Percentiles rank a stretch among this genome's conserved stretches.
These are phyloP conservation scores for Apocrypta bakeri DNA, from an alignment of 1,140 invertebrate species.

Conservation along the genomic window DNA sequence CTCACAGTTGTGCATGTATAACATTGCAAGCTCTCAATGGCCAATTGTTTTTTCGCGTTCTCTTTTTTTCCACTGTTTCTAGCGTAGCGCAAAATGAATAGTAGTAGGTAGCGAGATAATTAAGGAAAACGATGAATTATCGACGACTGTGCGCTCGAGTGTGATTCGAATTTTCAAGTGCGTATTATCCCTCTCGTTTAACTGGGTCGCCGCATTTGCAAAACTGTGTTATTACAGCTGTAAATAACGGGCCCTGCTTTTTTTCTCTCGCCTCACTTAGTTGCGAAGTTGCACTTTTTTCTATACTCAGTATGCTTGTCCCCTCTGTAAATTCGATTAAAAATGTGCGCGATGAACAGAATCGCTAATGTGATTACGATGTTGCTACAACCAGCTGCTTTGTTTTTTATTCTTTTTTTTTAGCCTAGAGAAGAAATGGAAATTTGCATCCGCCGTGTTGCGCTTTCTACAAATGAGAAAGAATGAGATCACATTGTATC, in stretches of 20 bases:
- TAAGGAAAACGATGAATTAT: not conserved
- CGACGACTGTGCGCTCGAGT: not conserved
- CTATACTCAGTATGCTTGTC: too few species aligned
- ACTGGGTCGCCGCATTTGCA: not conserved
- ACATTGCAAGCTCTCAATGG: not conserved
- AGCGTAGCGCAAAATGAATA: not conserved
- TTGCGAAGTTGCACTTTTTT: not conserved
- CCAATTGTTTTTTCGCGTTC: not conserved
- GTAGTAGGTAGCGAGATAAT: not conserved
- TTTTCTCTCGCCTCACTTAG: not conserved
- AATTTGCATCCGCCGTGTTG: not conserved
- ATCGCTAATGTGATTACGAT: not conserved
- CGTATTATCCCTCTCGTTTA: not conserved
- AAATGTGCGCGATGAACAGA: not conserved
- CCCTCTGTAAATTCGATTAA: not conserved
- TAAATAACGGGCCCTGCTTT: not conserved
- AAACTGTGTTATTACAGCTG: slow-evolving; percentile 1
- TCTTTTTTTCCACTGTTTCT: not conserved
- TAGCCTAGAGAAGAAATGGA: too few species aligned
- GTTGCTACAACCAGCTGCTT: not conserved
- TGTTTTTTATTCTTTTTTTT: not conserved
- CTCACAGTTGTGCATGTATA: not conserved
- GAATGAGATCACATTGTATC: not conserved
- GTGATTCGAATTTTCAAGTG: slow-evolving; percentile 20
- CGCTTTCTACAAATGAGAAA: not conserved